Conservation (phyloP, 2,797 vertebrate species). For the Aratinga solstitialis region DNA sequence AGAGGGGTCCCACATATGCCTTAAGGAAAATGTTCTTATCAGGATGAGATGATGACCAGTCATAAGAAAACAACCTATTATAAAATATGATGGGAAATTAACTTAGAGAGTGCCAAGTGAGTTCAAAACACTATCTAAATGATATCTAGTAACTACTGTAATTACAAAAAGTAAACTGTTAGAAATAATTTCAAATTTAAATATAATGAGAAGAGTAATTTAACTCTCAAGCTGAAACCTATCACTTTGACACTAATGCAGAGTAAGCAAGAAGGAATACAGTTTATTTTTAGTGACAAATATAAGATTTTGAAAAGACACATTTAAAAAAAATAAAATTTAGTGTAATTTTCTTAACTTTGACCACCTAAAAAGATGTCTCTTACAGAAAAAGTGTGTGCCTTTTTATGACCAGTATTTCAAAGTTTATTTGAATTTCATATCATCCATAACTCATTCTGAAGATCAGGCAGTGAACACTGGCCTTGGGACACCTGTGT, state of each 20-base stretch:
- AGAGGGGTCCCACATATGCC: background rate
- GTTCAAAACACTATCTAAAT: background rate
- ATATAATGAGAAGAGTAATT: background rate
- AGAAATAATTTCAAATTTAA: background rate
- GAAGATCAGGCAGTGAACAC: background rate
- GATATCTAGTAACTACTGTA: background rate
- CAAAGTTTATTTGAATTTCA: background rate
- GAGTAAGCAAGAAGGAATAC: background rate
- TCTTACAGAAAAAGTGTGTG: background rate
- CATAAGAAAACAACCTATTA: background rate
- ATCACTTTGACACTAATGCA: background rate
- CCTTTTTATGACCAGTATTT: background rate
- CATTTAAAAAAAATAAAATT: background rate
- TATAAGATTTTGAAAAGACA: background rate
- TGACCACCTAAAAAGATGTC: background rate
- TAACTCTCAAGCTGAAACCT: background rate
- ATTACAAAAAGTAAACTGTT: background rate
- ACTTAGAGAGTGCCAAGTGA: background rate
- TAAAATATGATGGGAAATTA: background rate
- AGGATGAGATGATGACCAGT: background rate
- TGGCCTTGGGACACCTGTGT: background rate
- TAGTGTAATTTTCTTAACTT: background rate
- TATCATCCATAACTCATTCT: background rate
- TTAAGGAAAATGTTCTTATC: background rate
- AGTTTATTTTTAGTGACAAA: background rate